Conservation (phyloP, 2,888 invertebrate species). For the Sesamia inferens region DNA sequence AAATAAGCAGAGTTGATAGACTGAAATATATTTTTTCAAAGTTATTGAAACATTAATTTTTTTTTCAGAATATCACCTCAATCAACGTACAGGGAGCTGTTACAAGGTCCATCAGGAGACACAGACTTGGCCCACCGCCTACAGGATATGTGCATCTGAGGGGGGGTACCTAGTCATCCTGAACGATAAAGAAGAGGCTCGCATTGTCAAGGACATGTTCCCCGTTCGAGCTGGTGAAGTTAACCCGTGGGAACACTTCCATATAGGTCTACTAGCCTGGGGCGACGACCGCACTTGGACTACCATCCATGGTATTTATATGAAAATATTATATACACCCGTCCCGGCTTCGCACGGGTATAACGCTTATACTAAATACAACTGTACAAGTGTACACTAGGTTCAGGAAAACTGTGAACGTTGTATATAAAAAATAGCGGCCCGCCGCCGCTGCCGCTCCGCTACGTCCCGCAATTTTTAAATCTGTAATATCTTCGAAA, state of each 20-base stretch:
- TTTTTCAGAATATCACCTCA: constrained; percentile 35
- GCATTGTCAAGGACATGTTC: constrained; percentile 27
- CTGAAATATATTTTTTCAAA: neutral
- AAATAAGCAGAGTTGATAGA: neutral
- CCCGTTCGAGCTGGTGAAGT: constrained; percentile 4
- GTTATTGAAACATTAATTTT: neutral
- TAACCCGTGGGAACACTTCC: neutral
- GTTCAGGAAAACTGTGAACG: no score
- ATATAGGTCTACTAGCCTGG: constrained; percentile 28
- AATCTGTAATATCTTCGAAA: no score
- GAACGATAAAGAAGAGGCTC: constrained; percentile 39
- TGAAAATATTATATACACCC: no score
- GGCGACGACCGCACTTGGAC: constrained; percentile 10
- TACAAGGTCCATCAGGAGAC: constrained; percentile 30
- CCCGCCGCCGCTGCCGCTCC: no score
- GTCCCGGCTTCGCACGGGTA: no score
- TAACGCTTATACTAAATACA: no score
- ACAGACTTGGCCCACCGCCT: constrained; percentile 24
- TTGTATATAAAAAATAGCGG: no score
- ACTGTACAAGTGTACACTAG: no score
- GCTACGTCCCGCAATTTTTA: no score
- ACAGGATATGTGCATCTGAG: constrained; percentile 34
- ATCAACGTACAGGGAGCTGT: constrained; percentile 38
- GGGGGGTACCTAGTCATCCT: constrained; percentile 44
- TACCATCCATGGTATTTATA: constrained; percentile 30